Percentiles rank a stretch among this genome's conserved stretches.
phyloP scores from a whole-genome alignment of 2,113 vertebrate genomes.

The Chamaea fasciata region DNA sequence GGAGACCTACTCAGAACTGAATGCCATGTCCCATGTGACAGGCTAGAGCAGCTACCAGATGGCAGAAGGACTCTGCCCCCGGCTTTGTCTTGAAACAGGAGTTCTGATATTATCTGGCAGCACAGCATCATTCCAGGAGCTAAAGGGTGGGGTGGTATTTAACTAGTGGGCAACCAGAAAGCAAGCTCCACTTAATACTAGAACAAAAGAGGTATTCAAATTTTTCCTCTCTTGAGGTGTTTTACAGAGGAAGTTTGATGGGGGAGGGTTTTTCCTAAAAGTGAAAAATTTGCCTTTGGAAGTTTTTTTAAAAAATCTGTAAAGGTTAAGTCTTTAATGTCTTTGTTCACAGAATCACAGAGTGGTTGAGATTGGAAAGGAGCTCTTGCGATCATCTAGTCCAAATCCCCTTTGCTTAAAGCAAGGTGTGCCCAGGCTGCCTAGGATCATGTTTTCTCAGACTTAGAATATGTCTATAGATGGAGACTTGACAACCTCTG shows the following conservation, averaged over 20 bases:
- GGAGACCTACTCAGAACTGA: neutral
- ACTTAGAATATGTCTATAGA: neutral
- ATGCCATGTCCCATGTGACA: neutral
- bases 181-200: neutral
- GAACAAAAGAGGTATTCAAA: constrained; percentile 13
- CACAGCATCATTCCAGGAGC: constrained; percentile 30
- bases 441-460: neutral
- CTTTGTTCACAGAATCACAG: neutral
- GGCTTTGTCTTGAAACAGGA: constrained; percentile 34
- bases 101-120: constrained; percentile 37
- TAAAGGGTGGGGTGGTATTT: constrained; percentile 46
- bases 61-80: neutral
- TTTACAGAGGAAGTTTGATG: neutral
- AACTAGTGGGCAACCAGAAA: constrained; percentile 22
- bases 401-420: neutral
- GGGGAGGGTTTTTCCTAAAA: neutral
- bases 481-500: neutral
- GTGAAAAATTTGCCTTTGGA: neutral
- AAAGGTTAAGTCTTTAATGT: neutral
- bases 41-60: neutral
- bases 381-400: neutral
- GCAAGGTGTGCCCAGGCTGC: neutral
- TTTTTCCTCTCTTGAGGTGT: neutral
- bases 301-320: neutral
- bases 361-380: neutral